phyloP scores from a whole-genome alignment of 2,888 invertebrate species.

The Litoditis marina region DNA sequence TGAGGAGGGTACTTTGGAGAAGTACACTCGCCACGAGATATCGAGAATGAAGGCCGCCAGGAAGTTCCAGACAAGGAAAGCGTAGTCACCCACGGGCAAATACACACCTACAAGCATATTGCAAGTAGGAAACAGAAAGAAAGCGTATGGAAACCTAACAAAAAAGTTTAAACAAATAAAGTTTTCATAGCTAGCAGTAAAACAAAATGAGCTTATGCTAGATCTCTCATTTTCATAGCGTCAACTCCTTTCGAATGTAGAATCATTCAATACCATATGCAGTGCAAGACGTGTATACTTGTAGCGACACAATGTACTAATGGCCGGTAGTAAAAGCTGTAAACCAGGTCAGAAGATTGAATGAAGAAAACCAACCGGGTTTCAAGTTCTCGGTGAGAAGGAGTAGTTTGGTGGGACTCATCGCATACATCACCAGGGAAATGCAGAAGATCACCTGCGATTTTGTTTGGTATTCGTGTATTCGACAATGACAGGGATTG shows the following conservation, averaged over 20 bases:
- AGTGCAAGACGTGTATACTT: too few species aligned
- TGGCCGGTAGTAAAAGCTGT: too few species aligned
- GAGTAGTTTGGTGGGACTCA: constrained; percentile 47
- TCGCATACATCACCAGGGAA: constrained; percentile 37
- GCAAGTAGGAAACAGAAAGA: too few species aligned
- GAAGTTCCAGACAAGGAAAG: constrained; percentile 51
- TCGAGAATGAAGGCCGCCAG: constrained; percentile 43
- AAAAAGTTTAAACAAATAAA: not conserved
- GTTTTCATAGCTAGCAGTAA: not conserved
- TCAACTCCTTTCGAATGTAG: too few species aligned
- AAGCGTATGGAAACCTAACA: too few species aligned
- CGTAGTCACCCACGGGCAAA: constrained; percentile 44
- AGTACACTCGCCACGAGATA: constrained; percentile 40
- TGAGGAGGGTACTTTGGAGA: constrained; percentile 33
- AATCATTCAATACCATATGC: too few species aligned
- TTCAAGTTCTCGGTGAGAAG: constrained; percentile 42
- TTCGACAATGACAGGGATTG: not conserved
- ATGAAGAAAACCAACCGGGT: too few species aligned
- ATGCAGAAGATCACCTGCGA: constrained; percentile 38
- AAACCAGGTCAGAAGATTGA: too few species aligned
- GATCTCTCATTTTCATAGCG: too few species aligned
- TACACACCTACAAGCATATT: constrained; percentile 25
- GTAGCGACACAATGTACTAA: too few species aligned
- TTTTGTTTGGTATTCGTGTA: not conserved
- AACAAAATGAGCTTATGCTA: too few species aligned